Evolutionary conservation across 2,797 vertebrate species (phyloP).

Genomic region (Pseudochaenichthys georgianus): DNA sequence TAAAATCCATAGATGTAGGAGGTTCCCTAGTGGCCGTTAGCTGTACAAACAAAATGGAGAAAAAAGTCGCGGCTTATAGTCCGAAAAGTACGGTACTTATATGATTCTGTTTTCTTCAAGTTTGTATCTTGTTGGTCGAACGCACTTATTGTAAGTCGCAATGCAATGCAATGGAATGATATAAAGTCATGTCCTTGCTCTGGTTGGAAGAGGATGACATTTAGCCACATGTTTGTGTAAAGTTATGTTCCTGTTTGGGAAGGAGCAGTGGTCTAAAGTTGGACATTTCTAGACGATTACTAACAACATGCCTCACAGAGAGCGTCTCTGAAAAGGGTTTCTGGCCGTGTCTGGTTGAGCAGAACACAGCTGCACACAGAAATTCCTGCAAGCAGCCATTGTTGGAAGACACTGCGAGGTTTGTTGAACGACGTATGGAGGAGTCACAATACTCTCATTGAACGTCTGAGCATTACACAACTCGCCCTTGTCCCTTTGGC

Average conservation of each 20-base stretch:
- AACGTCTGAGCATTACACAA: slow-evolving; percentile 33
- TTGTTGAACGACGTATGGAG: slow-evolving; percentile 67
- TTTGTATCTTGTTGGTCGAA: too few species aligned
- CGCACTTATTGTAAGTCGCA: too few species aligned
- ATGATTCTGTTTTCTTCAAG: too few species aligned
- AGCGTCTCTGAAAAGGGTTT: slow-evolving; percentile 64
- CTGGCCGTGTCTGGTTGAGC: slow-evolving; percentile 67
- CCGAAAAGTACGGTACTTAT: too few species aligned
- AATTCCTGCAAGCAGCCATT: slow-evolving; percentile 76
- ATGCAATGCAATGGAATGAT: too few species aligned
- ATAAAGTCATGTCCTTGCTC: too few species aligned
- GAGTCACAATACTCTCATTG: slow-evolving; percentile 80
- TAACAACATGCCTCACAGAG: slow-evolving; percentile 60
- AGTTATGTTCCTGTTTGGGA: slow-evolving; percentile 42
- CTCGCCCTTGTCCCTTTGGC: slow-evolving; percentile 38
- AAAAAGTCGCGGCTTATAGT: too few species aligned
- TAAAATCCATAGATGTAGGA: too few species aligned
- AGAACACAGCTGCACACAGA: slow-evolving; percentile 69
- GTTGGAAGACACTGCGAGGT: slow-evolving; percentile 77
- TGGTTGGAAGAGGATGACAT: slow-evolving; percentile 11
- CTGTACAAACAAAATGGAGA: too few species aligned
- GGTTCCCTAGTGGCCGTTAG: too few species aligned
- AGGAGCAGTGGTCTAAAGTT: slow-evolving; percentile 43
- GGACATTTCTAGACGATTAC: slow-evolving; percentile 74
- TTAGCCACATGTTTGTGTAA: slow-evolving; percentile 24